Evolutionary conservation across 2,797 vertebrate genomes (phyloP).

Genomic region (Hoplostethus atlanticus): DNA sequence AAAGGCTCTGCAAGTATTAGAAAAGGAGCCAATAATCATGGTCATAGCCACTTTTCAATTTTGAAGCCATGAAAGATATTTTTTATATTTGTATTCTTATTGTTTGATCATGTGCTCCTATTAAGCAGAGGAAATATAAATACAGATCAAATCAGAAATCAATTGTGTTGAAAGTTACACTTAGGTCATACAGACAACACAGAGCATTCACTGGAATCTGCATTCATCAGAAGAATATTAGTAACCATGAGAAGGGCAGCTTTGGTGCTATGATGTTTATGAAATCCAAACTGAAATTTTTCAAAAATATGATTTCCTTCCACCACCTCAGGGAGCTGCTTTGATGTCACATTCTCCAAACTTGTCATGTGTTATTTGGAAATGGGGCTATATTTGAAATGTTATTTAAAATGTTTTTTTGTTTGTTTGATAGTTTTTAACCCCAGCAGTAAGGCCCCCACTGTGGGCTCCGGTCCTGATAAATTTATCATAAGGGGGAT

Average conservation of each 20-base stretch:
- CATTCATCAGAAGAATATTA: background rate
- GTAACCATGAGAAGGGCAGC: background rate
- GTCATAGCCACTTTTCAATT: no score
- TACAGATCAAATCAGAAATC: background rate
- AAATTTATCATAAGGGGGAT: background rate
- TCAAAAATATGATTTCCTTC: background rate
- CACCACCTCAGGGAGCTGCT: background rate
- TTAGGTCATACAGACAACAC: background rate
- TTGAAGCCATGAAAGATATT: no score
- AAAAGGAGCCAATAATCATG: no score
- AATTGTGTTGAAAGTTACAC: background rate
- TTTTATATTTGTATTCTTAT: no score
- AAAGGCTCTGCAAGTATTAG: no score
- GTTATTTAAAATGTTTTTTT: background rate
- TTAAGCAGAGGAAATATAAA: no score
- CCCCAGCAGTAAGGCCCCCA: background rate
- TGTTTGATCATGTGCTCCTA: no score
- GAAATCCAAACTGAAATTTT: background rate
- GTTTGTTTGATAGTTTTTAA: background rate
- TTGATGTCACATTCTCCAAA: background rate
- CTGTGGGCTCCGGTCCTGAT: background rate
- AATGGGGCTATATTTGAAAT: background rate
- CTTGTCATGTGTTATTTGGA: background rate
- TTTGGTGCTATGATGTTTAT: background rate
- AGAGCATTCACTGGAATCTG: background rate